Base-by-base conservation (phyloP, 2,797 vertebrate species). In the Ispidina lecontei region DNA sequence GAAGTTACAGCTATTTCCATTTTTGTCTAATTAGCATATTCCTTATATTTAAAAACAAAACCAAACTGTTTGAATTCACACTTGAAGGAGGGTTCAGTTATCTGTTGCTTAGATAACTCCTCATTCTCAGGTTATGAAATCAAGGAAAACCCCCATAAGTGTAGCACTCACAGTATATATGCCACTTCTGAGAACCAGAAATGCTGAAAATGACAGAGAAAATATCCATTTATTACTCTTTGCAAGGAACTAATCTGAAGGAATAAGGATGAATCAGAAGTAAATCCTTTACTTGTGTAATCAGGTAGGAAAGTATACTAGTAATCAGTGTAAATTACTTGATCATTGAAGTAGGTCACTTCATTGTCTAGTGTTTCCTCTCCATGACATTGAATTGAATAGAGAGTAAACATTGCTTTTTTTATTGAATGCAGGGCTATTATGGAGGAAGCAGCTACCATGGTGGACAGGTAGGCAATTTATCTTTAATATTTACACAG, bases 381-480 rank as follows among this genome's bases (percentile, higher is more conserved):
- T 49, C 14, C 6, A 5, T 58, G 41, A 21, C 14, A 18, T 1
- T 43, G 62, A 44, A 43, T 51, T 74, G n/a, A 29, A 74, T 9
- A 39, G 16, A 76, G 79, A 87, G 41, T 87, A 62, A 94, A 70
- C 59, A 60, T 59, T 84, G 44, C 49, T 82, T 4, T 49, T 89
- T 92, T 76, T 91, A 19, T 92, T 91, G 41, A 62, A 92, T 39
- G 47, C 58, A 92, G 95, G 94, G 93, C 54, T 96, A 21, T 71
- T 89, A 51, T 5, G 18, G 84, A 80, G 95, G 75, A 85, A 83
- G 23, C 69, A 60, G 5, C n/a, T 93, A 94, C 72, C 46, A 84
- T 6, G 75, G 89, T 64, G 87, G 78, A 68, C 94, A 83, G 83
- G 91, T 85, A 80, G 47, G 73, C 65, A 87, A 56, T 43, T 60